These are phyloP conservation scores for Drosophila ercepeae DNA, from an alignment of 1,140 invertebrate genomes.

Conservation along the genomic window DNA sequence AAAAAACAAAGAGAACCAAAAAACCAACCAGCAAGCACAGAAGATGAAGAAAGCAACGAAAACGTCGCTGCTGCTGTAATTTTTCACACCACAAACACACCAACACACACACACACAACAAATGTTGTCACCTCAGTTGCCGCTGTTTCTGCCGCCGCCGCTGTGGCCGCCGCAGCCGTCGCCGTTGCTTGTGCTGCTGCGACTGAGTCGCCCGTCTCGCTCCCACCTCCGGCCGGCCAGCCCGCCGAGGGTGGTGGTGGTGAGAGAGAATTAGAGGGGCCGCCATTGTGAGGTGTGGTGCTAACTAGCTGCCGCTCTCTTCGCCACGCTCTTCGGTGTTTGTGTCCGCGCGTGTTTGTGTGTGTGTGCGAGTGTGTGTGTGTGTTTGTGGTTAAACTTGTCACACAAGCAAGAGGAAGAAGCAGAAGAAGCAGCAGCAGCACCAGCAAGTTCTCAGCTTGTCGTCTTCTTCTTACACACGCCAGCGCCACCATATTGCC, in stretches of 20 bases:
- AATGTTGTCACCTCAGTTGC: slow-evolving; percentile 37
- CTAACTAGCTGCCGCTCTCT: slow-evolving; percentile 65
- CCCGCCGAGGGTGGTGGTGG: slow-evolving; percentile 23
- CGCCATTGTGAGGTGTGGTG: slow-evolving; percentile 75
- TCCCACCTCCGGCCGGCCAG: slow-evolving; percentile 6
- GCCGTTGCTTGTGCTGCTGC: not conserved
- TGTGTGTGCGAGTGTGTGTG: slow-evolving; percentile 40
- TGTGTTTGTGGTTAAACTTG: slow-evolving; percentile 81
- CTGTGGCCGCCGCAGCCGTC: not conserved
- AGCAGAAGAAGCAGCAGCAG: slow-evolving; percentile 40
- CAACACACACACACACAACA: slow-evolving; percentile 14
- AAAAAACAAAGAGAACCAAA: slow-evolving; percentile 26
- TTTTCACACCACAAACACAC: slow-evolving; percentile 65
- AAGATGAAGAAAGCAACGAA: slow-evolving; percentile 17
- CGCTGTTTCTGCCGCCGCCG: not conserved
- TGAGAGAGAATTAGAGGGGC: slow-evolving; percentile 50
- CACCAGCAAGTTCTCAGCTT: slow-evolving; percentile 53
- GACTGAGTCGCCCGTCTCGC: slow-evolving; percentile 9
- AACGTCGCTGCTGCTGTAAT: slow-evolving; percentile 74
- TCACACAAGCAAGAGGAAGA: slow-evolving; percentile 69
- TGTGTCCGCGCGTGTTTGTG: not conserved
- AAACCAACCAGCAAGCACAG: slow-evolving; percentile 26
- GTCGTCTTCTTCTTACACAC: slow-evolving; percentile 77
- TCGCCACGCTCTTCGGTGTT: slow-evolving; percentile 37
- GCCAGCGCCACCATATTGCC: slow-evolving; percentile 48